phyloP scores from a whole-genome alignment of 1,140 invertebrate species.

The Drosophila navojoa region DNA sequence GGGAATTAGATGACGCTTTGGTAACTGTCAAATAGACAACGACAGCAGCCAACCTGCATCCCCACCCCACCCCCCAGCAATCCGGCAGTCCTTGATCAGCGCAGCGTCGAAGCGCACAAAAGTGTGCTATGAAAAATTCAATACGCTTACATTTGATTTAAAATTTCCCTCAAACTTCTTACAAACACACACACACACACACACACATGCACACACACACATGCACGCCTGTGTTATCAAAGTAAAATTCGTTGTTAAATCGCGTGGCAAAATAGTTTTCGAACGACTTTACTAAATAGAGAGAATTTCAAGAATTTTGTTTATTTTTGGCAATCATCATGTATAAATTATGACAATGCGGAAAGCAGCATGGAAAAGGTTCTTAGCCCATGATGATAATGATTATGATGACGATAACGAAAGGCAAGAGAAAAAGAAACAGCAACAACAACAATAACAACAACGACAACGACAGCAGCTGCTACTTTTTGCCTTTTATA shows the following conservation, averaged over 20 bases:
- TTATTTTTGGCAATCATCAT: constrained; percentile 68
- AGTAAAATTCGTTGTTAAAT: constrained; percentile 74
- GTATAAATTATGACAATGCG: constrained; percentile 48
- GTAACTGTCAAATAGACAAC: constrained; percentile 66
- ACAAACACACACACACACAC: background rate
- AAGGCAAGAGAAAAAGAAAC: background rate
- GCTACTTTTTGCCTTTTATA: constrained; percentile 39
- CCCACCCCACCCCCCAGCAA: background rate
- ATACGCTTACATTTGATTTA: constrained; percentile 73
- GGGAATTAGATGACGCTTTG: constrained; percentile 63
- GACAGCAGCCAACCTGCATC: background rate
- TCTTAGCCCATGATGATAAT: constrained; percentile 34
- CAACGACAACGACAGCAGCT: constrained; percentile 7
- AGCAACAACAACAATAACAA: background rate
- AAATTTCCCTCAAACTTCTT: constrained; percentile 61
- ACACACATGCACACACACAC: constrained; percentile 5
- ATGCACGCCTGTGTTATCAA: constrained; percentile 56
- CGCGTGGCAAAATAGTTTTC: constrained; percentile 75
- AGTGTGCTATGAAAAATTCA: constrained; percentile 79
- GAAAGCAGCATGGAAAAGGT: constrained; percentile 25
- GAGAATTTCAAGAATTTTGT: constrained; percentile 36
- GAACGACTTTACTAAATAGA: constrained; percentile 24
- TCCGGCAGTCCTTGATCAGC: background rate
- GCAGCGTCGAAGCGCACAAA: constrained; percentile 43
- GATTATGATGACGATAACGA: constrained; percentile 9